Evolutionary conservation across 2,888 invertebrate species (phyloP), one percentile per base, ranked within the genome.

Genomic region (Tortrix viridana): DNA sequence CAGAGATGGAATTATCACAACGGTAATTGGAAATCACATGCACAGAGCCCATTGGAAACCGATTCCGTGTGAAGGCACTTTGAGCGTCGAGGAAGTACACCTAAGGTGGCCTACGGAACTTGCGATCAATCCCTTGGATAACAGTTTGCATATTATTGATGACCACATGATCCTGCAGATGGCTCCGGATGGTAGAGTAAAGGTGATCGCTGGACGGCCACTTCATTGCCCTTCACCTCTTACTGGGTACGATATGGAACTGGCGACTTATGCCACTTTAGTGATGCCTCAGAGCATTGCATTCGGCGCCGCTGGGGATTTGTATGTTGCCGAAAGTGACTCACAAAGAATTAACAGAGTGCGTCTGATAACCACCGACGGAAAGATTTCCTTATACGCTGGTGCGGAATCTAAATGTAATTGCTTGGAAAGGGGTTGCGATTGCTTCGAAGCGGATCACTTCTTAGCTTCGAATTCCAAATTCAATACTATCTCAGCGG

Each of bases 81-180:
- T 97, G 0, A 97, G 97, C 77, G 94, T 97, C n/a, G 97, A 97
- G 81, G 97, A 98, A 87, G 98, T 98, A 58, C 97, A 97, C 79
- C 90, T 99, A 56, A 94, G 98, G 59, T 99, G 99, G 99, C 99
- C 99, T 0, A 99, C 98, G 0, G 98, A 98, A 80, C 89, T 99
- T 16, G 95, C 98, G 0, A 97, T 99, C 37, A 98, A 98, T 84
- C 99, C 98, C 0, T 88, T 98, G 58, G 98, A 99, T 81, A 98
- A 98, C 82, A 96, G 97, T 0, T 90, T 99, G 26, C 98, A 99
- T 82, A 97, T 99, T 71, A 97, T 99, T 55, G 99, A 99, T 77
- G 98, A 98, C 79, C 98, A 98, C 79, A 97, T 98, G 96, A 97
- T 97, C 54, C 92, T 98, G 14, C 97, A 98, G 79, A 93, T 98